Percentiles rank a stretch among this genome's conserved stretches.
Conservation (phyloP, 2,797 vertebrate genomes). For the Sebastolobus altivelis region DNA sequence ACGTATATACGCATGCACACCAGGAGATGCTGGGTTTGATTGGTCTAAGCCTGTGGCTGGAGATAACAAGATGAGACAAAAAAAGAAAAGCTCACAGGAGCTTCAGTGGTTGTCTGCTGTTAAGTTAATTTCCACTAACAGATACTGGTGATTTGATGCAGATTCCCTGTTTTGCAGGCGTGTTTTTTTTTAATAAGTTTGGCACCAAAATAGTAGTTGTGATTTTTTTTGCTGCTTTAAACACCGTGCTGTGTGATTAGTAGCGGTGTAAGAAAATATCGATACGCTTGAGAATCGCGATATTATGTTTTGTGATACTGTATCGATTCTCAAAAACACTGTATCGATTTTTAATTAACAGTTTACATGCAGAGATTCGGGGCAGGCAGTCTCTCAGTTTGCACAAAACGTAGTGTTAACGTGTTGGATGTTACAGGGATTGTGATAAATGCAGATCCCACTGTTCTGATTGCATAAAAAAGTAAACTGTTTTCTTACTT, state of each 20-base stretch:
- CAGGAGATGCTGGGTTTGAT: conserved; percentile 57
- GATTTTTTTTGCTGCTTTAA: not conserved
- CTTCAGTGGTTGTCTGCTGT: not conserved
- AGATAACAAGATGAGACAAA: conserved; percentile 45
- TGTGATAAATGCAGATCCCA: too few species aligned
- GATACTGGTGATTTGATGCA: not conserved
- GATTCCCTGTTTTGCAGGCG: not conserved
- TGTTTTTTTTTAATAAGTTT: not conserved
- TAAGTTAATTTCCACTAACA: not conserved
- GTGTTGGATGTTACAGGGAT: too few species aligned
- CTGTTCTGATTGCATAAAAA: too few species aligned
- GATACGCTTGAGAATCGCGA: too few species aligned
- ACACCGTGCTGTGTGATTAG: not conserved
- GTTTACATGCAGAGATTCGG: too few species aligned
- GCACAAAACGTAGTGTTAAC: too few species aligned
- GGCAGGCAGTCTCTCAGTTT: too few species aligned
- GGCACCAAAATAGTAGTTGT: not conserved
- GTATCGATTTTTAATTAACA: too few species aligned
- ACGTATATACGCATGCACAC: not conserved
- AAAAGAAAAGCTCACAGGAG: conserved; percentile 1
- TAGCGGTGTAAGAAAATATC: too few species aligned
- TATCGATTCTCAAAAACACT: too few species aligned
- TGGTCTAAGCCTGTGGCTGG: conserved; percentile 48
- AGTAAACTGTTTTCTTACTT: too few species aligned
- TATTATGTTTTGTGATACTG: too few species aligned